Evolutionary conservation across 2,888 invertebrate genomes (phyloP).

Genomic region (Himalopsyche tibetana): DNA sequence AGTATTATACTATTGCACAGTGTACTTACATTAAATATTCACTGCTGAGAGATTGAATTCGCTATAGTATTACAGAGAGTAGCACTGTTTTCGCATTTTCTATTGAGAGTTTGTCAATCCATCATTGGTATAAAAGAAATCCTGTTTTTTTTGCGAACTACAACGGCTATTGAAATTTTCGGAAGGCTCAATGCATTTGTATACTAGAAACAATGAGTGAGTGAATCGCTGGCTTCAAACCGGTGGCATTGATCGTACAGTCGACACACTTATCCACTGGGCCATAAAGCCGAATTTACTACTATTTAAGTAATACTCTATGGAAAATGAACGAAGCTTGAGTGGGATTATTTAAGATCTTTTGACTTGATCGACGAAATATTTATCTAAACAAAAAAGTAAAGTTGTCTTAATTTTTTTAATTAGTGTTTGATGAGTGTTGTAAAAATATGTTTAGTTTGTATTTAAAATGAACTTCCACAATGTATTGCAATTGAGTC

Average conservation of each 20-base stretch:
- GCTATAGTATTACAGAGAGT: not conserved
- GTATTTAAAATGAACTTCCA: too few relatives aligned
- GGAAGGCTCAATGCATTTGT: slow-evolving; percentile 23
- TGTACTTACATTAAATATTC: too few relatives aligned
- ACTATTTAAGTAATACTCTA: too few relatives aligned
- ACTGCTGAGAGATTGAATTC: not conserved
- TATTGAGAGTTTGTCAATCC: not conserved
- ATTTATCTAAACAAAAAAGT: too few relatives aligned
- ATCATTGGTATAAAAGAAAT: slow-evolving; percentile 25
- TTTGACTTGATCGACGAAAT: too few relatives aligned
- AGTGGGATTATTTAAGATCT: too few relatives aligned
- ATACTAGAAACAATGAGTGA: slow-evolving; percentile 35
- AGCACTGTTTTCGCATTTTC: slow-evolving; percentile 15
- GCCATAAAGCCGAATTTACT: slow-evolving; percentile 20
- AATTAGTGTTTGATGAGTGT: too few relatives aligned
- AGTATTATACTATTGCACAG: too few relatives aligned
- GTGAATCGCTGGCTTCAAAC: slow-evolving; percentile 20
- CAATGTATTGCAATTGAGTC: too few relatives aligned
- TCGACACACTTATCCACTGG: slow-evolving; percentile 38
- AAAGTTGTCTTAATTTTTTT: too few relatives aligned
- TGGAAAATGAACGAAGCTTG: too few relatives aligned
- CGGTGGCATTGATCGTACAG: slow-evolving; percentile 12
- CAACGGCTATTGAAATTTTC: slow-evolving; percentile 21
- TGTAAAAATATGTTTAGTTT: too few relatives aligned
- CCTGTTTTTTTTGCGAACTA: not conserved